Evolutionary conservation across 1,140 invertebrate species (phyloP), one percentile per base, ranked within the genome.

Genomic region (Colletes latitarsis): DNA sequence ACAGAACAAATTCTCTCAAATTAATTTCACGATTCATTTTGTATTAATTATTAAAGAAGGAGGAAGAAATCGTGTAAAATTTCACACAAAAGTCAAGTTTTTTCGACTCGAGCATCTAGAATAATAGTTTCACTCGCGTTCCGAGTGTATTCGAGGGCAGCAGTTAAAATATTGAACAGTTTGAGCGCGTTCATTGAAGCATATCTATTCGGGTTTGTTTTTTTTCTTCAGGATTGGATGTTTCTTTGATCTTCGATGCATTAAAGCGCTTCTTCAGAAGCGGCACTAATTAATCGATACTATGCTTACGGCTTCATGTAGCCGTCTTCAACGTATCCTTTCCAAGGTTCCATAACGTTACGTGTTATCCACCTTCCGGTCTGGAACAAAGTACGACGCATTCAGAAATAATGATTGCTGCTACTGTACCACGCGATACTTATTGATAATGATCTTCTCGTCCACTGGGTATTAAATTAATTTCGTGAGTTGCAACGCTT

Each of bases 231-330:
- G 17, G 17, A 66, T n/a, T 12, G 6, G 64, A n/a, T 49, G 17
- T 52, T 19, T 41, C 60, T 49, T 19, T 9, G 43, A 21, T 46
- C n/a, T 43, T 57, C 17, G 39, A 46, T 58, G 63, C 39, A 66
- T 58, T 9, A 17, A 17, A 19, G 15, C 6, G 19, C 4, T 14
- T 57, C 57, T 5, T 17, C 46, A 57, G 19, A 6, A 73, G 10
- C 77, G 60, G 39, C 6, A 46, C 77, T 73, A 79, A 79, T 79
- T 79, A 79, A 79, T 66, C 60, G 77, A 79, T 73, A 66, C 21
- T 49, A 46, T 10, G 14, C 66, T 77, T 52, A 60, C 52, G 4
- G 17, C 53, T 74, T 67, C 21, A 14, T 58, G 21, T 8, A 12
- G 0, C 3, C 3, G 60, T 72, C 17, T 14, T 9, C 19, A 6